phyloP scores from a whole-genome alignment of 2,113 vertebrate species.

The Chaetodon auriga region DNA sequence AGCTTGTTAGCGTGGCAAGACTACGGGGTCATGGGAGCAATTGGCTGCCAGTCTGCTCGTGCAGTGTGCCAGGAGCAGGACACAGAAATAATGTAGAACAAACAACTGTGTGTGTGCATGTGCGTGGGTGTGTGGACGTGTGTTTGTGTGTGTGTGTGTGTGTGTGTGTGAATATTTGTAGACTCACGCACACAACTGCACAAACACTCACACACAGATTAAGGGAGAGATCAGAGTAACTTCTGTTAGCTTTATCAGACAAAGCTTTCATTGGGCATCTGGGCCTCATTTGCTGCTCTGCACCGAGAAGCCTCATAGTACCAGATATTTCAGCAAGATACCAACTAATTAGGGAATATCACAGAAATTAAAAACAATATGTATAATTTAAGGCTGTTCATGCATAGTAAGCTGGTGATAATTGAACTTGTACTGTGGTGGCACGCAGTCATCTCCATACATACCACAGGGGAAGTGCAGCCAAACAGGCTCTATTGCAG shows the following conservation, averaged over 20 bases:
- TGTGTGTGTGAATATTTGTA: background rate
- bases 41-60: constrained; percentile 82
- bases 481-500: constrained; percentile 20
- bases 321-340: constrained; percentile 69
- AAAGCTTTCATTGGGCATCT: constrained; percentile 80
- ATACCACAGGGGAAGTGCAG: constrained; percentile 34
- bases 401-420: constrained; percentile 62
- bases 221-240: constrained; percentile 81
- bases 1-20: constrained; percentile 85
- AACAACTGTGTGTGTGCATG: constrained; percentile 53
- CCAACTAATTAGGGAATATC: constrained; percentile 72
- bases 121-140: background rate
- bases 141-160: background rate
- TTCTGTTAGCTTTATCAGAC: constrained; percentile 82
- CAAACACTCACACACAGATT: constrained; percentile 57
- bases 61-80: constrained; percentile 78
- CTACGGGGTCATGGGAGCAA: constrained; percentile 83
- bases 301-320: constrained; percentile 63
- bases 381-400: constrained; percentile 72
- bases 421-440: constrained; percentile 48
- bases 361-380: constrained; percentile 72
- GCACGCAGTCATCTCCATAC: constrained; percentile 21
- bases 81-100: constrained; percentile 80
- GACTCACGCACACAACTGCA: constrained; percentile 34
- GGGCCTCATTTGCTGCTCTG: constrained; percentile 73